phyloP scores from a whole-genome alignment of 2,888 invertebrate species.

The Hartigia nigra region DNA sequence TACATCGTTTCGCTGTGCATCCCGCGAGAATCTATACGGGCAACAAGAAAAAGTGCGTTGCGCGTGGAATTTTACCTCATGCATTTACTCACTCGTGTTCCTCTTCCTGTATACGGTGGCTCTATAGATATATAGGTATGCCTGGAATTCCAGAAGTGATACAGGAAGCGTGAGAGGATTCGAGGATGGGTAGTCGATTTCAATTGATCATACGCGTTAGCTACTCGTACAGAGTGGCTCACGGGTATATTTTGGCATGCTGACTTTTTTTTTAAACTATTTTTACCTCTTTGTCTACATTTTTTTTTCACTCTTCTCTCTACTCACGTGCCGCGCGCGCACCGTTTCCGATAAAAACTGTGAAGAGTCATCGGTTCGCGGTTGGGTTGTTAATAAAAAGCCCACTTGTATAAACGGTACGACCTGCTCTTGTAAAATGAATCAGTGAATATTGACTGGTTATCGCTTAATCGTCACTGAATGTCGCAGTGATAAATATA shows the following conservation, averaged over 20 bases:
- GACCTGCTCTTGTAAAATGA: neutral
- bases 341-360: slow-evolving; percentile 28
- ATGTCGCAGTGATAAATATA: no score
- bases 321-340: slow-evolving; percentile 24
- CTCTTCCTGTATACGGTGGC: slow-evolving; percentile 14
- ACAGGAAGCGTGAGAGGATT: neutral
- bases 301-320: neutral
- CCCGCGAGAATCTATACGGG: neutral
- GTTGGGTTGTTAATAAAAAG: slow-evolving; percentile 40
- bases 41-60: neutral
- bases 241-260: neutral
- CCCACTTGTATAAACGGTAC: slow-evolving; percentile 34
- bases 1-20: slow-evolving; percentile 24
- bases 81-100: neutral
- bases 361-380: slow-evolving; percentile 41
- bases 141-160: neutral
- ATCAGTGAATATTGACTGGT: neutral
- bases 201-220: slow-evolving; percentile 52
- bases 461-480: no score
- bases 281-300: neutral
- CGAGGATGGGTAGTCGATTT: slow-evolving; percentile 47
- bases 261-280: neutral
- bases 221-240: slow-evolving; percentile 6
- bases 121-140: neutral
- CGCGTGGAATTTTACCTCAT: neutral